These are phyloP conservation scores for Solea solea DNA, from an alignment of 2,113 vertebrate species.

Conservation along the genomic window DNA sequence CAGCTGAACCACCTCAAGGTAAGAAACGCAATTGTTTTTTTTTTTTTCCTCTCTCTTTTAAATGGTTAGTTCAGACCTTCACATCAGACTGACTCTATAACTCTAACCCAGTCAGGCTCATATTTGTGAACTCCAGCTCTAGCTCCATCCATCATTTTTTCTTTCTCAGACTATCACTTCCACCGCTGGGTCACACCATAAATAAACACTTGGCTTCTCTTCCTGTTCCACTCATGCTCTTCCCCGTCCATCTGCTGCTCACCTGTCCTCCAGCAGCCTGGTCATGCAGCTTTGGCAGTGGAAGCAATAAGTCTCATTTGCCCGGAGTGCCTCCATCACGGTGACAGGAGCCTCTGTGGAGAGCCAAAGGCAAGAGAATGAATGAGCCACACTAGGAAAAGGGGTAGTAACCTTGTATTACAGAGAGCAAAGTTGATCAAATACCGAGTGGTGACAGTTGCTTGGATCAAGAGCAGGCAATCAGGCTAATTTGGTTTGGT, in stretches of 20 bases:
- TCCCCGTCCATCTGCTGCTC: slow-evolving; percentile 67
- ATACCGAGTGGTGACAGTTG: slow-evolving; percentile 35
- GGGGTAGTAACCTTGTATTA: slow-evolving; percentile 48
- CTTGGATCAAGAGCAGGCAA: slow-evolving; percentile 23
- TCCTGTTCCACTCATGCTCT: slow-evolving; percentile 23
- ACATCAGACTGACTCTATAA: slow-evolving; percentile 51
- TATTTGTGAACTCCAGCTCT: slow-evolving; percentile 34
- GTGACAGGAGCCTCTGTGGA: slow-evolving; percentile 78
- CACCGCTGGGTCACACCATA: slow-evolving; percentile 32
- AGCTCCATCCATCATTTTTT: slow-evolving; percentile 49
- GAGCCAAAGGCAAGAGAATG: slow-evolving; percentile 45
- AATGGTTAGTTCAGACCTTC: slow-evolving; percentile 41
- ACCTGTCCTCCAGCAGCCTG: slow-evolving; percentile 85
- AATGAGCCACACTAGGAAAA: slow-evolving; percentile 44
- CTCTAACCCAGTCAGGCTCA: slow-evolving; percentile 49
- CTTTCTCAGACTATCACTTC: slow-evolving; percentile 30
- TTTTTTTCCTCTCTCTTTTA: not conserved
- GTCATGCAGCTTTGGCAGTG: slow-evolving; percentile 90
- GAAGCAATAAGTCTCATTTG: slow-evolving; percentile 82
- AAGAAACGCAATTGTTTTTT: slow-evolving; percentile 56
- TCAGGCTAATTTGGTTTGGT: slow-evolving; percentile 51
- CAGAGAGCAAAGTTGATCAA: slow-evolving; percentile 53
- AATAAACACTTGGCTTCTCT: slow-evolving; percentile 45
- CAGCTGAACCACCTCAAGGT: slow-evolving; percentile 46
- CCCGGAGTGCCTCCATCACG: slow-evolving; percentile 79